These are phyloP conservation scores for Belgica antarctica DNA, from an alignment of 2,888 invertebrate species.

Conservation along the genomic window DNA sequence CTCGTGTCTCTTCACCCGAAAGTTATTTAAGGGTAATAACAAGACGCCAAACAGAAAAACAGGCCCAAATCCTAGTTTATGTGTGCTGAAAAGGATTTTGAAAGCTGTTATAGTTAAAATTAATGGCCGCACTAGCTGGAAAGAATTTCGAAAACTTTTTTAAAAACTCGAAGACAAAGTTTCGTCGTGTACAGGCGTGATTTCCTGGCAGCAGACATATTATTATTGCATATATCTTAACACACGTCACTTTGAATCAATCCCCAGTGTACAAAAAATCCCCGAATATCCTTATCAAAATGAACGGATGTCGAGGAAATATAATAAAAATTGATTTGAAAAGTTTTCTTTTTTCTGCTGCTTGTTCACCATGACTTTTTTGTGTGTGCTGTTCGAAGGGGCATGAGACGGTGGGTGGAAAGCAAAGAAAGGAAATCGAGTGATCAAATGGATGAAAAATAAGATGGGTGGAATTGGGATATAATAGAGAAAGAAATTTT, in stretches of 20 bases:
- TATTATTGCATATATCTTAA: too few species aligned
- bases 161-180: too few species aligned
- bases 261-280: background rate
- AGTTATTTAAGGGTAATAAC: constrained; percentile 24
- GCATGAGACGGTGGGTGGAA: background rate
- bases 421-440: background rate
- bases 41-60: constrained; percentile 6
- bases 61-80: too few species aligned
- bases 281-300: constrained; percentile 40
- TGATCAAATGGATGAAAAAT: background rate
- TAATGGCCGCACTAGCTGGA: too few species aligned
- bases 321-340: constrained; percentile 44
- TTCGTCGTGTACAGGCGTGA: too few species aligned
- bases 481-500: background rate
- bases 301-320: constrained; percentile 42
- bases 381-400: background rate
- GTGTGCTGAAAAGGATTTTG: too few species aligned
- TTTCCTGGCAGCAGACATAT: too few species aligned
- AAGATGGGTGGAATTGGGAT: background rate
- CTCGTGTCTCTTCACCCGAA: background rate
- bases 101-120: too few species aligned
- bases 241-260: background rate
- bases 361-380: constrained; percentile 4
- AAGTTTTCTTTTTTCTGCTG: too few species aligned
- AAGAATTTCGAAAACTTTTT: too few species aligned